phyloP scores from a whole-genome alignment of 2,888 invertebrate genomes.

The Chydorus sphaericus region DNA sequence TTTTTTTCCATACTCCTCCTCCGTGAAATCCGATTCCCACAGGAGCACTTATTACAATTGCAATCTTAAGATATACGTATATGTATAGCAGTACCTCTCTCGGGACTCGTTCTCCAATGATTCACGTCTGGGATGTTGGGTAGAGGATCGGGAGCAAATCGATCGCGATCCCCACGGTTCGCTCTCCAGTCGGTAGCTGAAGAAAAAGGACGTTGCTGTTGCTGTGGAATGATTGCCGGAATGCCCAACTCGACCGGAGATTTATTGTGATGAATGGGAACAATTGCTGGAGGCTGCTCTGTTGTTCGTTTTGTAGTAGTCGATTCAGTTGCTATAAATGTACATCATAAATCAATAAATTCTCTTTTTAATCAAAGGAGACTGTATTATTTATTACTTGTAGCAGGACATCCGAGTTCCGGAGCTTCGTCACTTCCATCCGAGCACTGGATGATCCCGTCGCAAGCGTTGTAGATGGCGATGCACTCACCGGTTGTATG shows the following conservation, averaged over 20 bases:
- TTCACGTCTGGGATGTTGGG: background rate
- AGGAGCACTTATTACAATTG: background rate
- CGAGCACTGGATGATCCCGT: slow-evolving; percentile 73
- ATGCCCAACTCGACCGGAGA: background rate
- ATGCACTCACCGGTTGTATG: slow-evolving; percentile 75
- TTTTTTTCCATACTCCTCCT: too few relatives aligned
- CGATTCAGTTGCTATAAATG: background rate
- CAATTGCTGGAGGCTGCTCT: background rate
- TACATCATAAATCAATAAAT: background rate
- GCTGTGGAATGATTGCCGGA: background rate
- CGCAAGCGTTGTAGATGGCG: slow-evolving; percentile 87
- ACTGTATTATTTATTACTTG: background rate
- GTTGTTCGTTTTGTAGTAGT: background rate
- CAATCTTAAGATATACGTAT: too few relatives aligned
- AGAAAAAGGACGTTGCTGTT: too few relatives aligned
- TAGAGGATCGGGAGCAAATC: background rate
- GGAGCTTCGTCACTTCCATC: slow-evolving; percentile 85
- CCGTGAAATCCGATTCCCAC: too few relatives aligned
- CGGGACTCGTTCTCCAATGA: background rate
- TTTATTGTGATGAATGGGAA: background rate
- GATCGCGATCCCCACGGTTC: background rate
- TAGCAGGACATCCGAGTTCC: slow-evolving; percentile 13
- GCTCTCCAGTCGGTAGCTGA: background rate
- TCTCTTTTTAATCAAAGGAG: background rate
- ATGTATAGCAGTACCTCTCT: too few relatives aligned